phyloP scores from a whole-genome alignment of 2,113 vertebrate species.

The Corythoichthys intestinalis region DNA sequence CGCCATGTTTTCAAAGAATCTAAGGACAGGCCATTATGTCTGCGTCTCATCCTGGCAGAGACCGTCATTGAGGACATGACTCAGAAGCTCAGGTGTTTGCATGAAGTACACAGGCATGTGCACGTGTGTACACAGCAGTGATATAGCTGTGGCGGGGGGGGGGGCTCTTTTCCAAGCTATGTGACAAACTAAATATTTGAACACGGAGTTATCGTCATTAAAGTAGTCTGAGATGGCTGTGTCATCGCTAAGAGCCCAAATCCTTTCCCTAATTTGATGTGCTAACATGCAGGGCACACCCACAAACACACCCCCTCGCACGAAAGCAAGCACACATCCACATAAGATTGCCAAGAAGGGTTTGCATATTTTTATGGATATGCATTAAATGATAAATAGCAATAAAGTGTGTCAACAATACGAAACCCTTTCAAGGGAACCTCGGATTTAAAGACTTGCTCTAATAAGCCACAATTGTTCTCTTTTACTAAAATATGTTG shows the following conservation, averaged over 20 bases:
- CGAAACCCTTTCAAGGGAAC: too few species aligned
- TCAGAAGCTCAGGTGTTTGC: slow-evolving; percentile 7
- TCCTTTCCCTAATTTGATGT: slow-evolving; percentile 52
- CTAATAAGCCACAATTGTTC: too few species aligned
- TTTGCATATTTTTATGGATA: too few species aligned
- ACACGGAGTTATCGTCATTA: slow-evolving; percentile 63
- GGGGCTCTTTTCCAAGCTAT: slow-evolving; percentile 19
- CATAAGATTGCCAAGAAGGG: slow-evolving; percentile 10
- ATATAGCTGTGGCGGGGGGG: not conserved
- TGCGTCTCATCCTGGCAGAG: slow-evolving; percentile 34
- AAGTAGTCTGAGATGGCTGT: slow-evolving; percentile 60
- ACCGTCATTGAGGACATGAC: slow-evolving; percentile 9
- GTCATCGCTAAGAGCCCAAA: slow-evolving; percentile 62
- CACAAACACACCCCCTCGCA: slow-evolving; percentile 54
- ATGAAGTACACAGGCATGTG: not conserved
- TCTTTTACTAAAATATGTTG: too few species aligned
- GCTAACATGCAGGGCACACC: slow-evolving; percentile 57
- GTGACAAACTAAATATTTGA: slow-evolving; percentile 65
- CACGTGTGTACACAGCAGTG: slow-evolving; percentile 7
- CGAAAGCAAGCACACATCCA: slow-evolving; percentile 29
- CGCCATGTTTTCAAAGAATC: slow-evolving; percentile 51
- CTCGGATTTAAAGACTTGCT: too few species aligned
- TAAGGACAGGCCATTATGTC: slow-evolving; percentile 53
- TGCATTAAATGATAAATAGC: too few species aligned
- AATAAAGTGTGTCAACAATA: too few species aligned